Evolutionary conservation across 1,140 invertebrate species (phyloP), one percentile per base, ranked within the genome.

Genomic region (Samia ricini): DNA sequence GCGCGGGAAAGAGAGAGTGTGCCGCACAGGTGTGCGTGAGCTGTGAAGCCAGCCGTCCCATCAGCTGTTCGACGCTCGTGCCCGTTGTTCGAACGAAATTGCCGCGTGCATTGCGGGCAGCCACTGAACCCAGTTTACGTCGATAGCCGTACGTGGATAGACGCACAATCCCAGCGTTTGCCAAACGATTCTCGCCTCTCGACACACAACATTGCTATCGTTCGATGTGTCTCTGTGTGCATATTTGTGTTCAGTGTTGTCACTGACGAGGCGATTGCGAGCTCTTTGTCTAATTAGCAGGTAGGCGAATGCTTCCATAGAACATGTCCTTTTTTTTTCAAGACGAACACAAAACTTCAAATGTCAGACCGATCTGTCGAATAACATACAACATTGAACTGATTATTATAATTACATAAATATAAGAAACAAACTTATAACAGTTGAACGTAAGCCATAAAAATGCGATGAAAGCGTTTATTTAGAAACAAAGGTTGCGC

Each of bases 211-310:
- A 24, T n/a, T 55, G n/a, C 12, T 6, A 23, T 24, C 67, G 61
- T 61, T 71, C 65, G 66, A 82, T 81, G 77, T 83, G 68, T 75
- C 72, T 62, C 71, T 76, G 79, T 74, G 71, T 80, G 76, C 73
- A 77, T 83, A 77, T 76, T 73, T 79, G 72, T 83, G 79, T 83
- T 65, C 72, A 65, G 74, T 77, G 78, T 74, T 76, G 72, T 77
- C 78, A 81, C 78, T 74, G 77, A 82, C 76, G 66, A 71, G 70
- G 51, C 74, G 75, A 83, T 81, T 66, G 64, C 74, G 70, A 79
- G 72, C 79, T 84, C 83, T 86, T 88, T 86, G 82, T 85, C 79
- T 84, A 85, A 88, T 86, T 86, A 86, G 69, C 81, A 88, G 83
- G 83, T 86, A 88, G 79, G 81, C 76, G 69, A 74, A 79, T 69